Base-by-base conservation (phyloP, 2,113 vertebrate genomes). In the Neodon shergylaensis region DNA sequence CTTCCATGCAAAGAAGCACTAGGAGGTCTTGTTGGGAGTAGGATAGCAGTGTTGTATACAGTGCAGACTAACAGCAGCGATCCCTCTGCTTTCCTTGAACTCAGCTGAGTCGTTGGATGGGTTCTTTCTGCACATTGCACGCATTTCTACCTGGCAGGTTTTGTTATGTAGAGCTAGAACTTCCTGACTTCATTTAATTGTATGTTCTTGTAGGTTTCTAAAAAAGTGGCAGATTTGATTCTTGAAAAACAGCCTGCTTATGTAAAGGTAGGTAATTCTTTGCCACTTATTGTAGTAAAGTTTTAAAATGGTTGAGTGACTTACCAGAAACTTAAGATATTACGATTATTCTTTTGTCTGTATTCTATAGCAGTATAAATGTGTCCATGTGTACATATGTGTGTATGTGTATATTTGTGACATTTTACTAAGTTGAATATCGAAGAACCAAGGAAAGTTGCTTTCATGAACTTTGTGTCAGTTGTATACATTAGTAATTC, bases 171-270 rank as follows among this genome's bases (percentile, higher is more conserved):
- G 52, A 91, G 47, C 22, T 81, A n/a, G 44, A n/a, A 17, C 39
- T 66, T 47, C 28, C 8, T 83, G 36, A 28, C 42, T 63, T 77
- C 8, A 68, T 76, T 95, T 97, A 83, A 95, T 77, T 96, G n/a
- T 36, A 76, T 97, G 63, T 88, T 97, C 95, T 97, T 98, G 26
- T 92, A 99, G 99, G 99, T 99, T 90, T 99, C 99, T 94, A 99
- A 99, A 98, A 99, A 99, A 98, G 99, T 99, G 61, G 99, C 99
- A 12, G 99, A 99, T 98, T 98, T 99, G 98, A 99, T 99, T 97
- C 98, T 99, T 98, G 99, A 99, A 98, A 99, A 99, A 96, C 99
- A 99, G 97, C 99, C 99, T 31, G 98, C 99, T 14, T 99, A 99
- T 98, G 99, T 99, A 95, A 99, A 99, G 99, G 99, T 99, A 99